Percentiles rank a stretch among this genome's conserved stretches.
Conservation (phyloP, 2,113 vertebrate genomes). For the Mus musculus region GRCm39 chr8:46925501-46926000, state of each 20-base stretch:
- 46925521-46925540: conserved; percentile 43
- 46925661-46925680: conserved; percentile 9
- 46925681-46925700: conserved; percentile 27
- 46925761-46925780: not conserved
- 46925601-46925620: conserved; percentile 57
- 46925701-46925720: not conserved
- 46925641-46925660: conserved; percentile 16
- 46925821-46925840: not conserved
- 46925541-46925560: not conserved
- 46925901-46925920: not conserved
- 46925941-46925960: conserved; percentile 40
- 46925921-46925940: not conserved
- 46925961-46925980: not conserved
- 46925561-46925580: not conserved
- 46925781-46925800: not conserved
- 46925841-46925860: not conserved
- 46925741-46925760: not conserved
- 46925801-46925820: not conserved
- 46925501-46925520: not conserved
- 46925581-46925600: conserved; percentile 65
- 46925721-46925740: not conserved
- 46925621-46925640: conserved; percentile 51
- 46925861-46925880: not conserved
- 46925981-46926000: not conserved
- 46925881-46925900: not conserved